Conservation (phyloP, 2,797 vertebrate genomes). For the Eurystomus glaucurus region DNA sequence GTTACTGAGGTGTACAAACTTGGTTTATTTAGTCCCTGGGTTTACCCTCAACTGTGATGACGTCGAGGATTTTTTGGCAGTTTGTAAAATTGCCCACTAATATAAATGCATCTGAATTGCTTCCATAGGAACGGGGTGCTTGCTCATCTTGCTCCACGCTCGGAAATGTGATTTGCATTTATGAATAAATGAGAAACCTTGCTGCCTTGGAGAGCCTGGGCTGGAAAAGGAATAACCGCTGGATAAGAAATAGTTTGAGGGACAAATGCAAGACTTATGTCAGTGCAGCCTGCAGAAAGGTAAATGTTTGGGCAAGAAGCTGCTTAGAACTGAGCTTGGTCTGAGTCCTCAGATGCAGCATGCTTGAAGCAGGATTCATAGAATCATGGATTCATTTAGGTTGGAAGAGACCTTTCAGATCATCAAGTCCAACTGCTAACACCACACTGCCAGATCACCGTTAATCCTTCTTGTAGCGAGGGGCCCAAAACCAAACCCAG, state of each 20-base stretch:
- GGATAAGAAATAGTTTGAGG: background rate
- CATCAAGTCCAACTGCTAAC: no score
- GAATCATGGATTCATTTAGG: no score
- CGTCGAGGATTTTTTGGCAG: background rate
- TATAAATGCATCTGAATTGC: slow-evolving; percentile 14
- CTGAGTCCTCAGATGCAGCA: background rate
- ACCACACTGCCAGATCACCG: no score
- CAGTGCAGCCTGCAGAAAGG: background rate
- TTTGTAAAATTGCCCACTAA: slow-evolving; percentile 34
- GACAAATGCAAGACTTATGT: background rate
- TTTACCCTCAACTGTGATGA: background rate
- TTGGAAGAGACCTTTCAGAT: no score
- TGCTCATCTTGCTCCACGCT: background rate
- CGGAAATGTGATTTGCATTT: background rate
- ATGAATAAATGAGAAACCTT: slow-evolving; percentile 19
- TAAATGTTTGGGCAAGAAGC: background rate
- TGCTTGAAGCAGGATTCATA: background rate
- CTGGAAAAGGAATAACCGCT: background rate
- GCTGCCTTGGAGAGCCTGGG: background rate
- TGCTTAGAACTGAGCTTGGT: background rate
- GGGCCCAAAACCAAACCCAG: no score
- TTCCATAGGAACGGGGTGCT: slow-evolving; percentile 33
- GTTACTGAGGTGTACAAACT: background rate
- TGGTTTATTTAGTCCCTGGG: background rate
- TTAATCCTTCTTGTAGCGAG: no score